Evolutionary conservation across 2,113 vertebrate genomes (phyloP).

Genomic region (Paraplagusia blochii): DNA sequence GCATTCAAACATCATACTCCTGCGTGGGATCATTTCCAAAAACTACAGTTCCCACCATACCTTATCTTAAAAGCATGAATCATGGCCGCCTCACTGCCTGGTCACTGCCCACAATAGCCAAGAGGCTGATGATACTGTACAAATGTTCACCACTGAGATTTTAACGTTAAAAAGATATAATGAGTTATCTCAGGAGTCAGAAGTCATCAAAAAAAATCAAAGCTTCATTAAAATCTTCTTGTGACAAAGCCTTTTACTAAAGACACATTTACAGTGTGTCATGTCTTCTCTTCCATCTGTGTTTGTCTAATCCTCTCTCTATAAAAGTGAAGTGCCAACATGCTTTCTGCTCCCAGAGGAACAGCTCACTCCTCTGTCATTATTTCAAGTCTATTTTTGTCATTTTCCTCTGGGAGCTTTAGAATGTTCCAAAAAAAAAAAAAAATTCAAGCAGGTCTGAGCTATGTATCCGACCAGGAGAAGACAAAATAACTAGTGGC

Average conservation of each 20-base stretch:
- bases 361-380: constrained; percentile 10
- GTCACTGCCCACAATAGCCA: not conserved
- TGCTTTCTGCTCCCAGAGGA: constrained; percentile 24
- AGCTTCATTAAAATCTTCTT: no score
- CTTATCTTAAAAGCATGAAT: not conserved
- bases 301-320: constrained; percentile 4
- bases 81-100: not conserved
- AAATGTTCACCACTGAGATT: not conserved
- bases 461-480: constrained; percentile 7
- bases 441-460: constrained; percentile 13
- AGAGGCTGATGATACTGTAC: no score
- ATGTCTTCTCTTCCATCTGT: not conserved
- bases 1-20: not conserved
- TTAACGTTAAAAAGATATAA: not conserved
- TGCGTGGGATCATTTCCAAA: not conserved
- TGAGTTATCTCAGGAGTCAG: not conserved
- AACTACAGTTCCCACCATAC: not conserved
- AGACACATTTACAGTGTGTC: constrained; percentile 6
- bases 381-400: constrained; percentile 32
- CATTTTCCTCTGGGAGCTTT: not conserved
- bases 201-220: not conserved
- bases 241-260: not conserved
- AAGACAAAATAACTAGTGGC: constrained; percentile 37
- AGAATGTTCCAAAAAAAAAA: no score
- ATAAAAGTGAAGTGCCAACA: constrained; percentile 6